Evolutionary conservation across 2,888 invertebrate genomes (phyloP), one percentile per base, ranked within the genome.

Genomic region (Ganaspis brasiliensis): DNA sequence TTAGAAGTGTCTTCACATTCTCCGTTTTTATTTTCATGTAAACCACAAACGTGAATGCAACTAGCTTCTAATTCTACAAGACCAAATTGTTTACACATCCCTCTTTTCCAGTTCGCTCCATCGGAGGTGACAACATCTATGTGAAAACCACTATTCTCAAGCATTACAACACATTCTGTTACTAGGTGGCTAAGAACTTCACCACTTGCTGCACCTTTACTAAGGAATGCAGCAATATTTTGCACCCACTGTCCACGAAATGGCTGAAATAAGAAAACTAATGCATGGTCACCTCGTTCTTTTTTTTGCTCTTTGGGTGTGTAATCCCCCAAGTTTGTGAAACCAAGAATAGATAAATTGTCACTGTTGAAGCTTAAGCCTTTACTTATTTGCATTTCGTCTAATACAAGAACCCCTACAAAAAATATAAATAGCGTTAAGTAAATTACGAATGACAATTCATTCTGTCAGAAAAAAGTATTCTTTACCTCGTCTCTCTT

Each of bases 191-290:
- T 40, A 5, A 40, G 12, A 40, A 26, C 61, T 12, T 31, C 72
- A 40, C 84, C 78, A 9, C 75, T 63, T 8, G 81, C 81, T 21
- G 77, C 76, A n/a, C 81, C 80, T 70, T 81, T 85, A 31, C 80
- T 83, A 1, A 87, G 57, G 67, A 87, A 86, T n/a, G 79, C 75
- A 1, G 72, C 87, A 24, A 87, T 52, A 10, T 77, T 76, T 76
- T 86, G 87, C 0, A 86, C 75, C 81, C 83, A 87, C 24, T 26
- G 49, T 8, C 81, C 83, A 19, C 77, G 79, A 26, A 85, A 82
- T 12, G 85, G 83, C 63, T 83, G 81, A 74, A 80, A 84, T 81
- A 82, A 83, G n/a, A 85, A 82, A 1, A 86, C 86, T 12, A 87
- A 52, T 2, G 84, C 86, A 72, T 86, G 85, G 59, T 87, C 86